Evolutionary conservation across 2,797 vertebrate genomes (phyloP).

Genomic region (Squalus acanthias): DNA sequence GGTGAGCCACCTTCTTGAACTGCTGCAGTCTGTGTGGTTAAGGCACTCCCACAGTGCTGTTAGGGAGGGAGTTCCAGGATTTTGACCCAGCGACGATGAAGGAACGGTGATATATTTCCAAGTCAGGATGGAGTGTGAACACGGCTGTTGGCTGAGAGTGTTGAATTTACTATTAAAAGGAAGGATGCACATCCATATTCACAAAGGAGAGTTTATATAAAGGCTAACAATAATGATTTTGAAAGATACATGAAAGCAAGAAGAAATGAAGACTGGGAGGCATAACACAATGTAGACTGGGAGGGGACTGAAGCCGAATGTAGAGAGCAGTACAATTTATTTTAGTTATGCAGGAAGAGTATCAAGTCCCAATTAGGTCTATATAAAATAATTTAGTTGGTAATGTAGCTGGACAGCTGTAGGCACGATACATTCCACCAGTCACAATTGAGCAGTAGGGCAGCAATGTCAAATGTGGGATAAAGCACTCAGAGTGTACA

Average conservation of each 20-base stretch:
- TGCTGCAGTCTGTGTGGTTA: no score
- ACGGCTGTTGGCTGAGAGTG: neutral
- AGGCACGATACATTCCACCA: neutral
- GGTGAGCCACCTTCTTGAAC: no score
- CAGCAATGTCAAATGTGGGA: no score
- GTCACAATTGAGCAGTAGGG: neutral
- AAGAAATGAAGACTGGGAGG: neutral
- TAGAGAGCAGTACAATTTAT: no score
- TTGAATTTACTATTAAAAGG: neutral
- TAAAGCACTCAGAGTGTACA: neutral
- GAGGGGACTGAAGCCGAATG: no score
- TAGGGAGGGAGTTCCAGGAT: no score
- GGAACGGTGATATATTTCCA: no score
- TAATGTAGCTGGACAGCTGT: no score
- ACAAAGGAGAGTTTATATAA: neutral
- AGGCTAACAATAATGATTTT: neutral
- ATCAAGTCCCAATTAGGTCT: neutral
- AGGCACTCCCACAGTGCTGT: no score
- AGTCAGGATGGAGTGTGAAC: neutral
- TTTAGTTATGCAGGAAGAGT: no score
- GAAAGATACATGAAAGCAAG: neutral
- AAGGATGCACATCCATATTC: neutral
- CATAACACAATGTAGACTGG: neutral
- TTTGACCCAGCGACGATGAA: no score
- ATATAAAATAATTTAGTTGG: neutral